phyloP scores from a whole-genome alignment of 2,888 invertebrate species.

The Thyatira batis region DNA sequence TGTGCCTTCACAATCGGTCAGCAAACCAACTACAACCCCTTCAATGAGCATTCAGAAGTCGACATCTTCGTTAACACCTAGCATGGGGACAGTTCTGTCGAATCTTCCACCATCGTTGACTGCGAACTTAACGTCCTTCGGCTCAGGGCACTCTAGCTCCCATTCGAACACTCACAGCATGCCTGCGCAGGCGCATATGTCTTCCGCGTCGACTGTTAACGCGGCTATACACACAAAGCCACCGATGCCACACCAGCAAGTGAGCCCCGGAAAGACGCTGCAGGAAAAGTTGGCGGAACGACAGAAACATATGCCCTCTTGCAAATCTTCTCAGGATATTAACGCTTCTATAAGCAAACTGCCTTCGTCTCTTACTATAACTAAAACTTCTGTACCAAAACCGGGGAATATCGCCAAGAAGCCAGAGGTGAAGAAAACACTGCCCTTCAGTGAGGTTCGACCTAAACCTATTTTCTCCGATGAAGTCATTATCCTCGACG shows the following conservation, averaged over 20 bases:
- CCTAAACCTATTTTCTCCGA: constrained; percentile 64
- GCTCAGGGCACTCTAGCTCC: constrained; percentile 25
- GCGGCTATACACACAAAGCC: constrained; percentile 62
- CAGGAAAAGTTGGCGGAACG: constrained; percentile 87
- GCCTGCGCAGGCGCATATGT: constrained; percentile 63
- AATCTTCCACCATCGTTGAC: constrained; percentile 65
- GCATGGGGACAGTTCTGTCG: constrained; percentile 69
- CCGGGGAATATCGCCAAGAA: constrained; percentile 44
- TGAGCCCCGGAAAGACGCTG: constrained; percentile 84
- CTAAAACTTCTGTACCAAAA: constrained; percentile 63
- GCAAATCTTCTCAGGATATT: constrained; percentile 50
- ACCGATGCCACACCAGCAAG: constrained; percentile 66
- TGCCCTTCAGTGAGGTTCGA: constrained; percentile 50
- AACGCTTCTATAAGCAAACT: constrained; percentile 70
- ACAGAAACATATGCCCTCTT: constrained; percentile 75
- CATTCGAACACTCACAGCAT: constrained; percentile 33
- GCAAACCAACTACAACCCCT: constrained; percentile 45
- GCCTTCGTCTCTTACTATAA: constrained; percentile 79
- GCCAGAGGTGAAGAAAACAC: constrained; percentile 57
- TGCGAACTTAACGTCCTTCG: constrained; percentile 51
- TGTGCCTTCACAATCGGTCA: constrained; percentile 24
- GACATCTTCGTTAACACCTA: constrained; percentile 51
- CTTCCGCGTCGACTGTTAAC: constrained; percentile 49
- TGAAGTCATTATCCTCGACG: constrained; percentile 75
- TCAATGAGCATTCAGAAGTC: constrained; percentile 51